Base-by-base conservation (phyloP, 1,140 invertebrate species). In the Drosophila insularis region DNA sequence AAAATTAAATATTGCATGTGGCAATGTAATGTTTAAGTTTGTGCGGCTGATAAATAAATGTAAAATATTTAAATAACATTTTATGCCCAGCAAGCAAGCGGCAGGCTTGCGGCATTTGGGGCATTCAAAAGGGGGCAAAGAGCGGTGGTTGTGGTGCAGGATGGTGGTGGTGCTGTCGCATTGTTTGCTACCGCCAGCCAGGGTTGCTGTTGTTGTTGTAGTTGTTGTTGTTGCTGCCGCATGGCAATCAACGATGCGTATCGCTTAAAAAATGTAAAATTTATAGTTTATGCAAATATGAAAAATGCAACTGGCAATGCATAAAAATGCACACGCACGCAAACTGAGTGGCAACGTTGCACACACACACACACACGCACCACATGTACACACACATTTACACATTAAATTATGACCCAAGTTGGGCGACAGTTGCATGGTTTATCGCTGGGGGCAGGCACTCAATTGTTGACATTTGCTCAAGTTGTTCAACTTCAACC, bases 221-320 rank as follows among this genome's bases (percentile, higher is more conserved):
- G 75, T 67, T 59, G 43, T 64, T 75, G 72, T 46, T 76, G 40
- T 17, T 63, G 63, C 50, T 69, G 32, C 19, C 59, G 71, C 11
- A 59, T 27, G 37, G 85, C 77, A 89, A 89, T 89, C 84, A 89
- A 89, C 84, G 84, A 89, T 89, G 84, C 84, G 84, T 89, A 89
- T 89, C 84, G 84, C 80, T 89, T 89, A 89, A 89, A 87, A 89
- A 89, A 89, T 89, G 84, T 89, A 89, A 84, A 89, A 89, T 89
- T 89, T 89, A 89, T 89, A 89, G 84, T 89, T 89, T 89, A 89
- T 89, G 84, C 84, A 89, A 89, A 89, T 89, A 89, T 89, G 85
- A 89, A 89, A 89, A 89, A 89, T 89, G 84, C 84, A 89, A 80
- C 84, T 89, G 85, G 80, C 80, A 84, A 89, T 89, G 84, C 85